These are phyloP conservation scores for Garrulus glandarius DNA, from an alignment of 2,797 vertebrate genomes.

Conservation along the genomic window DNA sequence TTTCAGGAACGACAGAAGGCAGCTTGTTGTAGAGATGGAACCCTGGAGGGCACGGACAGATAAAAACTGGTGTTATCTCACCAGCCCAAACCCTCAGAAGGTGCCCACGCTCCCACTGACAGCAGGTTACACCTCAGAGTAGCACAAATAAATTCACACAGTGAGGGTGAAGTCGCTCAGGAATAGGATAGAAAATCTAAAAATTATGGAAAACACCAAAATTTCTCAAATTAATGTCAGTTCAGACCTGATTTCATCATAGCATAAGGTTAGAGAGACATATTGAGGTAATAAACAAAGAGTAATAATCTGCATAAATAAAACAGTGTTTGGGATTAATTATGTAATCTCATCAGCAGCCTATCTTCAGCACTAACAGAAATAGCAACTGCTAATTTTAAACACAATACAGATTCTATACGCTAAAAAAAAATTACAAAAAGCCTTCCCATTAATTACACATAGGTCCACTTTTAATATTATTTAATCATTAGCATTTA, in stretches of 20 bases:
- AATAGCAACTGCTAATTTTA: background rate
- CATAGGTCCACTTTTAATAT: background rate
- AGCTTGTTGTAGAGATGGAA: conserved; percentile 84
- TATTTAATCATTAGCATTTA: background rate
- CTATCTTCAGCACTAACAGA: background rate
- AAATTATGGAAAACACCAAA: background rate
- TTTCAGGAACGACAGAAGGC: conserved; percentile 82
- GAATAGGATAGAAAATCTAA: background rate
- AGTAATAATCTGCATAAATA: background rate
- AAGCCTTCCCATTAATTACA: background rate
- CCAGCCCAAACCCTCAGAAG: background rate
- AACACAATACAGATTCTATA: background rate
- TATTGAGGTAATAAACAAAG: background rate
- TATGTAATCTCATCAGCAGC: background rate
- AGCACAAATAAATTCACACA: background rate
- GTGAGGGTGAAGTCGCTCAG: background rate
- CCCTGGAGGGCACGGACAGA: conserved; percentile 17
- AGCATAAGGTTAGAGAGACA: background rate
- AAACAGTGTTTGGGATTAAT: background rate
- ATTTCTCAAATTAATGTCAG: background rate
- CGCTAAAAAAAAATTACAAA: background rate
- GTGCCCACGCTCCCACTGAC: background rate
- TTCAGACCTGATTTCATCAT: background rate
- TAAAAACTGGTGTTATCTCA: background rate
- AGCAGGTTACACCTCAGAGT: rapidly evolving